Percentiles rank a stretch among this genome's conserved stretches.
These are phyloP conservation scores for Hylomyscus alleni DNA, from an alignment of 2,797 vertebrate genomes.

Conservation along the genomic window DNA sequence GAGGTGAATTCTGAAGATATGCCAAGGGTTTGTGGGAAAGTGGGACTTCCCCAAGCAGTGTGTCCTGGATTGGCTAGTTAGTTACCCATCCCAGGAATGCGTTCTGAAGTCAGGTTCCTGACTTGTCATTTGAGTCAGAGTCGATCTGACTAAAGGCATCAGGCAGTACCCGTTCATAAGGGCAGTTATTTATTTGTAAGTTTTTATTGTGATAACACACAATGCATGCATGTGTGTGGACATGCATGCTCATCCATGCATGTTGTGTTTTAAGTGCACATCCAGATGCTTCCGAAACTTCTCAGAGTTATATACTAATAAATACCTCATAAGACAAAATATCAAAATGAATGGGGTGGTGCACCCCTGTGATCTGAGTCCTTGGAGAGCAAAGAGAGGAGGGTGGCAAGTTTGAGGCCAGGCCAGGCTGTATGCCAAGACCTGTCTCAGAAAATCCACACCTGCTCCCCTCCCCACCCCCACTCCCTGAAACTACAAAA, in stretches of 20 bases:
- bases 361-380: not conserved
- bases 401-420: not conserved
- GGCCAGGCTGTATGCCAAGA: not conserved
- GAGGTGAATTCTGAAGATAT: too few species aligned
- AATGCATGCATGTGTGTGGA: too few species aligned
- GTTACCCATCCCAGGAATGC: accelerated
- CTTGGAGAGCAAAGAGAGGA: not conserved
- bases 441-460: not conserved
- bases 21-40: not conserved
- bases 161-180: not conserved
- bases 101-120: not conserved
- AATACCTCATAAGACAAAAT: not conserved
- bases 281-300: not conserved
- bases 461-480: not conserved
- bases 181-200: not conserved
- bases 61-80: accelerated
- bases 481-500: not conserved
- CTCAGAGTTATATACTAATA: not conserved
- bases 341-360: not conserved
- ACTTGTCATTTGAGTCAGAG: not conserved
- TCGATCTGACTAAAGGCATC: not conserved
- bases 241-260: too few species aligned
- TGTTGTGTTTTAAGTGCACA: not conserved
- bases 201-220: not conserved
- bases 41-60: not conserved